Conservation (phyloP, 2,797 vertebrate genomes). For the Selene dorsalis region DNA sequence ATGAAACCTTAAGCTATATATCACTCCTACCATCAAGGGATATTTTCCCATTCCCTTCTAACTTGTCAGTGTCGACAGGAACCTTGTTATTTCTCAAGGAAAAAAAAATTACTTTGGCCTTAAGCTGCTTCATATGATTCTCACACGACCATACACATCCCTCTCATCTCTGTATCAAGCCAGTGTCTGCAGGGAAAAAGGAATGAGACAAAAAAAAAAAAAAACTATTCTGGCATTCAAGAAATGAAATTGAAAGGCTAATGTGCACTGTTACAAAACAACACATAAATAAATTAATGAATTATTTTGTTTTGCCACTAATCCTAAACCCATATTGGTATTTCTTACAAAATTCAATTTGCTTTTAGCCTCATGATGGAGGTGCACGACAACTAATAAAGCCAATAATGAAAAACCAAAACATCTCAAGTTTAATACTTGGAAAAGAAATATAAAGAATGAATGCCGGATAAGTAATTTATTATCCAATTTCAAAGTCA, state of each 20-base stretch:
- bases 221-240: slow-evolving; percentile 13
- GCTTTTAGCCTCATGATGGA: background rate
- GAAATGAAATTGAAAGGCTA: background rate
- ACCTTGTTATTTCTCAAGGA: slow-evolving; percentile 30
- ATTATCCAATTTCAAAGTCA: too few species aligned
- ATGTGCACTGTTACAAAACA: slow-evolving; percentile 17
- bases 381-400: background rate
- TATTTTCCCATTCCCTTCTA: slow-evolving; percentile 5
- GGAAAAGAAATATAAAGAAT: too few species aligned
- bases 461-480: too few species aligned
- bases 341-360: background rate
- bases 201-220: slow-evolving; percentile 1
- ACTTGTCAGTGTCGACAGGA: slow-evolving; percentile 23
- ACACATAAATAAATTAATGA: background rate
- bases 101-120: slow-evolving; percentile 53
- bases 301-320: background rate
- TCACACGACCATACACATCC: slow-evolving; percentile 76
- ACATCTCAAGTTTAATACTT: too few species aligned
- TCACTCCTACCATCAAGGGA: background rate
- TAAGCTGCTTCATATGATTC: slow-evolving; percentile 89
- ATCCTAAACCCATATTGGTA: background rate
- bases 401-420: background rate
- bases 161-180: slow-evolving; percentile 34
- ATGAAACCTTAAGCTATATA: background rate
- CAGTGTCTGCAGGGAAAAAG: slow-evolving; percentile 31